Percentiles rank a stretch among this genome's conserved stretches.
Conservation (phyloP, 2,113 vertebrate genomes). For the Chaetodon trifascialis region DNA sequence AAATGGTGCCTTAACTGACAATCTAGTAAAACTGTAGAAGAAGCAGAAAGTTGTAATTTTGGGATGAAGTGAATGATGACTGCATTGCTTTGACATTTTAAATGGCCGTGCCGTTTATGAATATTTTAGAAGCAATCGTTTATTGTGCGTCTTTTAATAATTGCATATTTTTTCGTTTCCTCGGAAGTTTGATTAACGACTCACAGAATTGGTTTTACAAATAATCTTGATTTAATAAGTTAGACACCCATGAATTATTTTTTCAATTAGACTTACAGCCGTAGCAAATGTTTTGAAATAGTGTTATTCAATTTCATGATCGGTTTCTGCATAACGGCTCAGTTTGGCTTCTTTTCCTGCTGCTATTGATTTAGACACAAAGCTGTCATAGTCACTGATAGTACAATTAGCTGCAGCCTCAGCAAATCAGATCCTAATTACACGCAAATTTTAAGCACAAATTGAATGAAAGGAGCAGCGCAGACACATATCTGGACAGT, state of each 20-base stretch:
- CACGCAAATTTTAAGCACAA: constrained; percentile 25
- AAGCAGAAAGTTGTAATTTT: not conserved
- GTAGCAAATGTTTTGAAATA: constrained; percentile 16
- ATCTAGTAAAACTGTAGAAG: no score
- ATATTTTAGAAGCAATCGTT: not conserved
- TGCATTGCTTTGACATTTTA: not conserved
- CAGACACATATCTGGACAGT: not conserved
- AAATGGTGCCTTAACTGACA: no score
- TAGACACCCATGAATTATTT: constrained; percentile 1
- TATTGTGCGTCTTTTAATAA: not conserved
- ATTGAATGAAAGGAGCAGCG: constrained; percentile 32
- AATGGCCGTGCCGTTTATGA: not conserved
- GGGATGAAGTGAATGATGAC: not conserved
- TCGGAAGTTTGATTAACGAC: not conserved
- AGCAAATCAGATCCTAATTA: constrained; percentile 44
- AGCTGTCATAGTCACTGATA: constrained; percentile 22
- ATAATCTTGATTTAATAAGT: not conserved
- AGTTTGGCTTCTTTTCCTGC: constrained; percentile 28
- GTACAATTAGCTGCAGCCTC: constrained; percentile 37
- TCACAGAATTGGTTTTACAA: not conserved
- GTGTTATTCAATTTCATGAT: constrained; percentile 27
- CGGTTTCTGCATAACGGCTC: constrained; percentile 11
- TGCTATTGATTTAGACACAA: constrained; percentile 16
- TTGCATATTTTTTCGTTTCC: not conserved
- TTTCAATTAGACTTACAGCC: constrained; percentile 23